A percentile compares a stretch with the other conserved stretches of the same genome.
Conservation (phyloP, 2,113 vertebrate genomes). For the Chaenocephalus aceratus region DNA sequence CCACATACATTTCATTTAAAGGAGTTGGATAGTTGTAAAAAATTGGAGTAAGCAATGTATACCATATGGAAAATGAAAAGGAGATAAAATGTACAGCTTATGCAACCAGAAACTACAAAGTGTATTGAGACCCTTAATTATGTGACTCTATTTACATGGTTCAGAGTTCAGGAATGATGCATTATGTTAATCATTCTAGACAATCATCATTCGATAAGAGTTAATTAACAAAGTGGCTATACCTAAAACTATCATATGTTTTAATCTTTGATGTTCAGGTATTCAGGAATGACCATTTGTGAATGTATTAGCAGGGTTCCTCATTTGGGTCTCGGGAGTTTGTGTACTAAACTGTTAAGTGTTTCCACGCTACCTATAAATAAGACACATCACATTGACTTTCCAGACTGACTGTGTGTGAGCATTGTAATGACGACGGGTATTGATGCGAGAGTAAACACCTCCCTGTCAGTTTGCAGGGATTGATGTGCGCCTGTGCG, state of each 20-base stretch:
- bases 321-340: neutral
- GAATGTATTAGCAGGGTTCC: neutral
- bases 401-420: neutral
- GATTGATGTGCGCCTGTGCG: constrained; percentile 97
- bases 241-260: neutral
- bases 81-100: neutral
- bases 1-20: neutral
- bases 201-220: neutral
- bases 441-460: neutral
- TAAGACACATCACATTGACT: neutral
- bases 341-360: neutral
- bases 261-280: neutral
- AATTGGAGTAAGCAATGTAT: neutral
- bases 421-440: neutral
- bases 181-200: neutral
- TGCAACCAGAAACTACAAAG: neutral
- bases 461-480: constrained; percentile 89
- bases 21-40: neutral
- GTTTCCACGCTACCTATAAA: neutral
- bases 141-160: no score
- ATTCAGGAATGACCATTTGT: neutral
- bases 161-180: neutral
- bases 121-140: neutral
- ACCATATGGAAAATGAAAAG: neutral
- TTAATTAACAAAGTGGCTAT: neutral